A percentile compares a stretch with the other conserved stretches of the same genome.
phyloP scores from a whole-genome alignment of 2,888 invertebrate species.

The Balanococcus diminutus region DNA sequence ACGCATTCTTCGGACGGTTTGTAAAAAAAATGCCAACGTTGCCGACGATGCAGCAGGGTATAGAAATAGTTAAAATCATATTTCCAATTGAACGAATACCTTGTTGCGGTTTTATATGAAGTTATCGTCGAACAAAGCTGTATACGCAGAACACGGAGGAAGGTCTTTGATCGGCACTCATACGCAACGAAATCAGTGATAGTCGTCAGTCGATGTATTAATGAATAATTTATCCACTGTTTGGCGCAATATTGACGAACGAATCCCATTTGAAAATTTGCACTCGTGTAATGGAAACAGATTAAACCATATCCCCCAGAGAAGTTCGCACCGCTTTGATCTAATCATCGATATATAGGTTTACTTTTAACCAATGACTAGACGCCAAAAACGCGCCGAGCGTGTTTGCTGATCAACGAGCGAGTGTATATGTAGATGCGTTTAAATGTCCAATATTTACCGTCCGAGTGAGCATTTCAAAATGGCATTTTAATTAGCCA shows the following conservation, averaged over 20 bases:
- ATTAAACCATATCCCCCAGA: constrained; percentile 36
- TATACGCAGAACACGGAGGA: not conserved
- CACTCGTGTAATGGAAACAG: constrained; percentile 30
- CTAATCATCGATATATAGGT: constrained; percentile 24
- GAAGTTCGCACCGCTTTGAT: constrained; percentile 21
- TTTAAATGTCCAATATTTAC: not conserved
- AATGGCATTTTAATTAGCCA: not conserved
- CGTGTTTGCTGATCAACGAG: not conserved
- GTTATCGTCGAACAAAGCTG: not conserved
- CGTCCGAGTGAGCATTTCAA: not conserved
- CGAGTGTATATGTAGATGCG: not conserved
- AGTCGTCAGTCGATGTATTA: constrained; percentile 26
- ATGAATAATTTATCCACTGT: constrained; percentile 31
- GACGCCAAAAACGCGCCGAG: not conserved
- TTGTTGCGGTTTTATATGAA: constrained; percentile 9
- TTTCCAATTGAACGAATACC: constrained; percentile 25
- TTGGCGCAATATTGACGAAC: constrained; percentile 25
- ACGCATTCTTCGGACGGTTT: not conserved
- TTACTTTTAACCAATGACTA: constrained; percentile 24
- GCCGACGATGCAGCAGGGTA: no score
- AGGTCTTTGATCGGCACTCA: constrained; percentile 13
- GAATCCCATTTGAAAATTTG: constrained; percentile 19
- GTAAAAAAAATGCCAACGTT: not conserved
- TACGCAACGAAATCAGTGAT: not conserved
- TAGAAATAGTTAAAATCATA: not conserved